Conservation (phyloP, 2,888 invertebrate species). For the Papilio gigon region DNA sequence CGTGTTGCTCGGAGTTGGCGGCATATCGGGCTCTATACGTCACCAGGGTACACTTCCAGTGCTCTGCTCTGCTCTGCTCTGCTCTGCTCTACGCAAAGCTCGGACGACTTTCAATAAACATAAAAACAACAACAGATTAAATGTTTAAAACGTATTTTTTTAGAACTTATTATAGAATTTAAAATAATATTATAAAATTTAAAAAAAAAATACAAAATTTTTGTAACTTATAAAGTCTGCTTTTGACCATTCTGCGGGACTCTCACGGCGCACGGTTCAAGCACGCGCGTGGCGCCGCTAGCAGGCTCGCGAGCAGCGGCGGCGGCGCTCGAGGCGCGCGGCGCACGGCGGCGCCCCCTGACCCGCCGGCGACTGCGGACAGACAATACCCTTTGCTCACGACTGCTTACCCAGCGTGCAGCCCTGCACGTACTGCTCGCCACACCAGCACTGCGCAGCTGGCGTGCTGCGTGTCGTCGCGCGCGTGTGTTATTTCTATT, state of each 20-base stretch:
- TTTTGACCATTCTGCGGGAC: too few species aligned
- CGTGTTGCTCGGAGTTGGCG: too few species aligned
- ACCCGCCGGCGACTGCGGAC: constrained; percentile 76
- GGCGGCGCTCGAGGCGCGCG: constrained; percentile 80
- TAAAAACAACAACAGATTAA: neutral
- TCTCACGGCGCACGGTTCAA: too few species aligned
- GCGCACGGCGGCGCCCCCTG: constrained; percentile 87
- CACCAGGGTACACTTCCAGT: too few species aligned
- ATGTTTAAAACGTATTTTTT: neutral
- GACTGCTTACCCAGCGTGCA: neutral
- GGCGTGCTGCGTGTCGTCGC: neutral
- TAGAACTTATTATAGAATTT: neutral
- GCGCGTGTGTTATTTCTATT: neutral
- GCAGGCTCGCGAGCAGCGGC: constrained; percentile 80
- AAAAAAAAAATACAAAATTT: too few species aligned
- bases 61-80: too few species aligned
- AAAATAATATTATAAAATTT: too few species aligned
- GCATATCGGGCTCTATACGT: too few species aligned
- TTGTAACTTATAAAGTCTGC: too few species aligned
- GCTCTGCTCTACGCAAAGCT: too few species aligned
- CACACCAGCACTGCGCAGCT: neutral
- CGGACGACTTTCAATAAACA: neutral
- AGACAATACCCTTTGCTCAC: neutral
- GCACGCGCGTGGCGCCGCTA: constrained; percentile 48
- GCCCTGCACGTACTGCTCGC: neutral